phyloP scores from a whole-genome alignment of 2,888 invertebrate species.

The Euzetes globulus region DNA sequence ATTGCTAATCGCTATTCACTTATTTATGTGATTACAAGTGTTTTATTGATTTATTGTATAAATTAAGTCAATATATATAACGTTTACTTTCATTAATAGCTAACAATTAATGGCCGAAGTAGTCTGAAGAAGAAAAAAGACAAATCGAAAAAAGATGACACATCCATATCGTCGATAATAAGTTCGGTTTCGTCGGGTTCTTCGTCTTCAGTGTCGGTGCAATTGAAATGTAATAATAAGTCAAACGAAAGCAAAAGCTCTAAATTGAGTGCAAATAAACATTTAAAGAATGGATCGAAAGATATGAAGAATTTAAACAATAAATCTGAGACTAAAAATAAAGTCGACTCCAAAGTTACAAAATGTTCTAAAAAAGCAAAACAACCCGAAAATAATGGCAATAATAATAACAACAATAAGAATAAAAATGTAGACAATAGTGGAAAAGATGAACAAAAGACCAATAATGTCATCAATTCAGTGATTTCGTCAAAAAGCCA shows the following conservation, averaged over 20 bases:
- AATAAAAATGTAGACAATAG: background rate
- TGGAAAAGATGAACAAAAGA: constrained; percentile 8
- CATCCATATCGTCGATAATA: background rate
- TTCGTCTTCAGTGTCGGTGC: background rate
- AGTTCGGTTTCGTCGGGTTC: background rate
- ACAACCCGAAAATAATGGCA: constrained; percentile 8
- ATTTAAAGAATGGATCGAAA: background rate
- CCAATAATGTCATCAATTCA: background rate
- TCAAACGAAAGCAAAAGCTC: background rate
- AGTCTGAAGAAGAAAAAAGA: constrained; percentile 2
- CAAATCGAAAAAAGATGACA: background rate
- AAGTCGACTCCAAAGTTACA: background rate
- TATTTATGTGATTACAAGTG: no score
- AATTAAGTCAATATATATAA: background rate
- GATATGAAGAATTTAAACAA: background rate
- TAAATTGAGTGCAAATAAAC: constrained; percentile 4
- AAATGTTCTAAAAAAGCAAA: background rate
- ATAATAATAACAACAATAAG: background rate
- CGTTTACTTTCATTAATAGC: background rate
- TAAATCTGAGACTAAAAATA: background rate
- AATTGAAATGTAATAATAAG: background rate
- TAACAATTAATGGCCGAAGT: constrained; percentile 1
- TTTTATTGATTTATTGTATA: no score
- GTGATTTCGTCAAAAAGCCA: background rate
- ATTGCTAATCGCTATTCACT: no score